Evolutionary conservation across 2,797 vertebrate genomes (phyloP).

Genomic region (Alauda arvensis): DNA sequence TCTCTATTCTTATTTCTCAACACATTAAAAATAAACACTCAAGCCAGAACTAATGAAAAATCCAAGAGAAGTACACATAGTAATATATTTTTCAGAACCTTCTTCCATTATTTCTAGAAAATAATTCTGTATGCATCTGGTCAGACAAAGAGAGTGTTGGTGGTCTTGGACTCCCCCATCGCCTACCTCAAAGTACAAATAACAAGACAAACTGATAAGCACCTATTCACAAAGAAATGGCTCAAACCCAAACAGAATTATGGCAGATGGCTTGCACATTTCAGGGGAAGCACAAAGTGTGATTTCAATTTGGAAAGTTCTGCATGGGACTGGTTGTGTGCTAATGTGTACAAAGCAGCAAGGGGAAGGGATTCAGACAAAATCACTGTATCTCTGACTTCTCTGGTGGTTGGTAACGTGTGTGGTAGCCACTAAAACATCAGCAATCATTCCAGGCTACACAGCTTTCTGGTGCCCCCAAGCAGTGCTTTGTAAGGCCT

Average conservation of each 20-base stretch:
- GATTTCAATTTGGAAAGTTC: slow-evolving; percentile 8
- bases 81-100: not conserved
- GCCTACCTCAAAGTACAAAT: slow-evolving; percentile 56
- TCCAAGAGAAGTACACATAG: not conserved
- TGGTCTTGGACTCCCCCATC: slow-evolving; percentile 45
- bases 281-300: slow-evolving; percentile 18
- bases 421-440: slow-evolving; percentile 35
- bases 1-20: not conserved
- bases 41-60: not conserved
- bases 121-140: slow-evolving; percentile 47
- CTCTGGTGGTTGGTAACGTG: slow-evolving; percentile 22
- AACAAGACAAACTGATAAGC: slow-evolving; percentile 44
- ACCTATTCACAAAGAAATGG: slow-evolving; percentile 54
- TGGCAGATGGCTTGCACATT: slow-evolving; percentile 65
- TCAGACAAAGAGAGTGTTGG: slow-evolving; percentile 29
- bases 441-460: not conserved
- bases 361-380: slow-evolving; percentile 11
- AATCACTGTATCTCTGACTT: not conserved
- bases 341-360: not conserved
- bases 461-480: not conserved
- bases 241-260: slow-evolving; percentile 43
- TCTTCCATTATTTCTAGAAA: slow-evolving; percentile 40
- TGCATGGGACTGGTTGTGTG: not conserved
- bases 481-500: not conserved
- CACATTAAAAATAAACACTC: not conserved